Conservation (phyloP, 2,888 invertebrate species). For the Cheilosia impressa region DNA sequence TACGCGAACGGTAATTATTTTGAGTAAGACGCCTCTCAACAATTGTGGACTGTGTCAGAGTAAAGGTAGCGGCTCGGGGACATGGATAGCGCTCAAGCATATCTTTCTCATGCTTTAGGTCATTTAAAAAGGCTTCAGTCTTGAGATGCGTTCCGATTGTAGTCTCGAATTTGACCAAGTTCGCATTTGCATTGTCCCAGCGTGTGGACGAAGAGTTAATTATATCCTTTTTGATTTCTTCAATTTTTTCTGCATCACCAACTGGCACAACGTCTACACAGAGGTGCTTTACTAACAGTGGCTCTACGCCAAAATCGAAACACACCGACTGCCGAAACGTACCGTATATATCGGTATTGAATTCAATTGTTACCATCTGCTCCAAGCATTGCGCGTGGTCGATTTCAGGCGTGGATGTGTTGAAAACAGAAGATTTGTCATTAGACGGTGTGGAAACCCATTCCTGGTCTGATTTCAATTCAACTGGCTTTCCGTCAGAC, state of each 20-base stretch:
- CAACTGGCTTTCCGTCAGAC: constrained; percentile 78
- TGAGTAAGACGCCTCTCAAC: constrained; percentile 86
- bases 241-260: constrained; percentile 87
- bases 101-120: constrained; percentile 85
- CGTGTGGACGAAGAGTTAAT: constrained; percentile 86
- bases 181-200: constrained; percentile 86
- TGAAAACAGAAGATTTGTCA: constrained; percentile 29
- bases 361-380: constrained; percentile 85
- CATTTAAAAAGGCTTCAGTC: constrained; percentile 83
- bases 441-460: constrained; percentile 82
- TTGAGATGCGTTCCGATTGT: constrained; percentile 85
- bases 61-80: constrained; percentile 87
- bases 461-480: constrained; percentile 85
- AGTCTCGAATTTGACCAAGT: constrained; percentile 85
- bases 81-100: constrained; percentile 87
- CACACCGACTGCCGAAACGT: constrained; percentile 91
- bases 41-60: constrained; percentile 88
- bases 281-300: constrained; percentile 87
- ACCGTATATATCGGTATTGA: constrained; percentile 89
- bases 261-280: constrained; percentile 91
- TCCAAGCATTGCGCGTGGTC: constrained; percentile 76
- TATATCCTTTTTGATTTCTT: constrained; percentile 87
- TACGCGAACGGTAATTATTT: constrained; percentile 89
- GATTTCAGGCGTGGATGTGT: not conserved
- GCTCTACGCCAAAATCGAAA: constrained; percentile 89